phyloP scores from a whole-genome alignment of 2,888 invertebrate genomes.

The Oegoconia quadripuncta region DNA sequence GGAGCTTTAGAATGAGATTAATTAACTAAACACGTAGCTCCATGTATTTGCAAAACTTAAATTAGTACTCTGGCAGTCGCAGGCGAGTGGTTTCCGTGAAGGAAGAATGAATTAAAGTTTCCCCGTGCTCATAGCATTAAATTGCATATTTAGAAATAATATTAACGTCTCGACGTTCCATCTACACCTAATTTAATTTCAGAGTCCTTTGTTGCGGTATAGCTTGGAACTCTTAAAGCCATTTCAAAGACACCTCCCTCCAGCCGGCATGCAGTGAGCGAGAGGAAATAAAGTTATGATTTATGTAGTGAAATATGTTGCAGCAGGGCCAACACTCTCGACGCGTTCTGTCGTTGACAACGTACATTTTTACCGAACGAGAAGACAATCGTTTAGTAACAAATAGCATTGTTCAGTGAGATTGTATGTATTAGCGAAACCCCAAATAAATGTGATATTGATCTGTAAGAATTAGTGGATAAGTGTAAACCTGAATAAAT shows the following conservation, averaged over 20 bases:
- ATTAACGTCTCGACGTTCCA: conserved; percentile 43
- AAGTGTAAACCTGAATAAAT: no score
- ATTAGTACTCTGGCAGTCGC: conserved; percentile 11
- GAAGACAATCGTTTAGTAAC: conserved; percentile 41
- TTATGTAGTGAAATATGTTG: conserved; percentile 75
- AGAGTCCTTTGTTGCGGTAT: conserved; percentile 65
- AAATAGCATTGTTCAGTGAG: no score
- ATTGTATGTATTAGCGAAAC: no score
- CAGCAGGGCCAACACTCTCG: conserved; percentile 44
- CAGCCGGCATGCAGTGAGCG: conserved; percentile 54
- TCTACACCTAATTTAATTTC: conserved; percentile 69
- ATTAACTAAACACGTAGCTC: conserved; percentile 6
- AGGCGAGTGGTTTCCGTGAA: conserved; percentile 7
- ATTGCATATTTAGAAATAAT: conserved; percentile 51
- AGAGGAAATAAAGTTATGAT: conserved; percentile 78
- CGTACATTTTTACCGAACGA: conserved; percentile 52
- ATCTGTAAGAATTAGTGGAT: no score
- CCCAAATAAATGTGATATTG: no score
- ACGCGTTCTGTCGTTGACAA: conserved; percentile 53
- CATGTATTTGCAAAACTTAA: conserved; percentile 10
- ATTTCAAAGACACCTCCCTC: conserved; percentile 69
- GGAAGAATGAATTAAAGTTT: conserved; percentile 15
- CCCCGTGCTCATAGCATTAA: conserved; percentile 28
- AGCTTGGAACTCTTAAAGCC: conserved; percentile 63
- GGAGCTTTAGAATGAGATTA: conserved; percentile 9